phyloP scores from a whole-genome alignment of 2,888 invertebrate species.

The Axea sp. region DNA sequence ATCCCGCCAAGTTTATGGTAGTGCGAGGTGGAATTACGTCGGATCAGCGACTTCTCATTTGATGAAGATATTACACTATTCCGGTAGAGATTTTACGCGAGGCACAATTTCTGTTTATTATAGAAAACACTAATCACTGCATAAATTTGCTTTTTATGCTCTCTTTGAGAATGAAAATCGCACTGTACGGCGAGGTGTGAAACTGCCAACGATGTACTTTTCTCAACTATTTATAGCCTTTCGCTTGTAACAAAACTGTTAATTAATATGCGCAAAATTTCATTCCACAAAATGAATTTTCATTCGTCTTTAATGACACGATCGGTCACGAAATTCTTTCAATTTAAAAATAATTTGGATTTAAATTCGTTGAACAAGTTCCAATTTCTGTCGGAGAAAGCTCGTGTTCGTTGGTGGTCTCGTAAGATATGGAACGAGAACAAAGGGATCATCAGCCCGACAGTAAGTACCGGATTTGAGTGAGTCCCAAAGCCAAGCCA shows the following conservation, averaged over 20 bases:
- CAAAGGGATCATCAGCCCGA: conserved; percentile 37
- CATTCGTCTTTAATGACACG: too few relatives aligned
- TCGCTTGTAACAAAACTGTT: conserved; percentile 37
- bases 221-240: too few relatives aligned
- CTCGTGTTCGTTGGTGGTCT: conserved; percentile 46
- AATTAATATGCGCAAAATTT: conserved; percentile 26
- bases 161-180: conserved; percentile 9
- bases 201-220: not conserved
- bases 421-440: conserved; percentile 38
- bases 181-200: conserved; percentile 4
- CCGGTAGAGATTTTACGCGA: conserved; percentile 5
- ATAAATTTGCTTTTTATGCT: conserved; percentile 11
- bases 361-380: too few relatives aligned
- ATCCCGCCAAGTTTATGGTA: conserved; percentile 51
- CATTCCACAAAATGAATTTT: conserved; percentile 15
- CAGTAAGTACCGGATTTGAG: conserved; percentile 45
- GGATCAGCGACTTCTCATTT: conserved; percentile 34
- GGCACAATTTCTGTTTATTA: conserved; percentile 33
- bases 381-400: not conserved
- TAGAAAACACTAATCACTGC: conserved; percentile 18
- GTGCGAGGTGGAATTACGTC: conserved; percentile 44
- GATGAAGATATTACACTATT: conserved; percentile 42
- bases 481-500: conserved; percentile 41
- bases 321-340: too few relatives aligned
- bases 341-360: conserved; percentile 4